Conservation (phyloP, 2,113 vertebrate species). For the Carassius auratus region DNA sequence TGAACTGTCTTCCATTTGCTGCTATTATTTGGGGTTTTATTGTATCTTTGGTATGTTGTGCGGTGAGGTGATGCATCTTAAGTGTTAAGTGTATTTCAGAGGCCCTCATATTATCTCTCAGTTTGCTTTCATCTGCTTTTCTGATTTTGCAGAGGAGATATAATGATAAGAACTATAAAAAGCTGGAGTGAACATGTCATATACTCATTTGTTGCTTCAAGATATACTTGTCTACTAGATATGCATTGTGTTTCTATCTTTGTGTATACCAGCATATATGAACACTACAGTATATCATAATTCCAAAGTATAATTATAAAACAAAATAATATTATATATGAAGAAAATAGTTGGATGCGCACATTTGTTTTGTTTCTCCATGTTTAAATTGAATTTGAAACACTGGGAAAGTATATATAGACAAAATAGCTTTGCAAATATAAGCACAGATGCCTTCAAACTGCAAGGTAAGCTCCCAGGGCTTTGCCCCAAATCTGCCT, state of each 20-base stretch:
- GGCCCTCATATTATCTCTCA: slow-evolving; percentile 44
- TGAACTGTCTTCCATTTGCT: slow-evolving; percentile 57
- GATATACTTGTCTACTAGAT: neutral
- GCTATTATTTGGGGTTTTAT: slow-evolving; percentile 53
- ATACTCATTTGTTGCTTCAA: neutral
- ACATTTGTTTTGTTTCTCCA: neutral
- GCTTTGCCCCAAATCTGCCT: slow-evolving; percentile 57
- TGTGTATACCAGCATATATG: neutral
- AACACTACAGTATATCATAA: neutral
- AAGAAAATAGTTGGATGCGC: neutral
- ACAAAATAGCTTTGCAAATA: slow-evolving; percentile 55
- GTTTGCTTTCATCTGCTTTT: slow-evolving; percentile 54
- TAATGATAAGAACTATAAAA: slow-evolving; percentile 32
- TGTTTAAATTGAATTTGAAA: slow-evolving; percentile 5
- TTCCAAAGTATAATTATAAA: neutral
- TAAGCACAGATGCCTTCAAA: slow-evolving; percentile 59
- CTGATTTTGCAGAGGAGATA: slow-evolving; percentile 23
- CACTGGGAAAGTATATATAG: slow-evolving; percentile 40
- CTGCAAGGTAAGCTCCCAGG: slow-evolving; percentile 48
- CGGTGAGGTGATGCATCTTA: slow-evolving; percentile 51
- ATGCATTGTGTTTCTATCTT: neutral
- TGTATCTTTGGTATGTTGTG: slow-evolving; percentile 53
- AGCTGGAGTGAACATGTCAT: neutral
- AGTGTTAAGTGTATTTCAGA: slow-evolving; percentile 48
- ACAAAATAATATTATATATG: neutral